These are phyloP conservation scores for Dolichomitus sp. DNA, from an alignment of 2,888 invertebrate genomes.

Conservation along the genomic window DNA sequence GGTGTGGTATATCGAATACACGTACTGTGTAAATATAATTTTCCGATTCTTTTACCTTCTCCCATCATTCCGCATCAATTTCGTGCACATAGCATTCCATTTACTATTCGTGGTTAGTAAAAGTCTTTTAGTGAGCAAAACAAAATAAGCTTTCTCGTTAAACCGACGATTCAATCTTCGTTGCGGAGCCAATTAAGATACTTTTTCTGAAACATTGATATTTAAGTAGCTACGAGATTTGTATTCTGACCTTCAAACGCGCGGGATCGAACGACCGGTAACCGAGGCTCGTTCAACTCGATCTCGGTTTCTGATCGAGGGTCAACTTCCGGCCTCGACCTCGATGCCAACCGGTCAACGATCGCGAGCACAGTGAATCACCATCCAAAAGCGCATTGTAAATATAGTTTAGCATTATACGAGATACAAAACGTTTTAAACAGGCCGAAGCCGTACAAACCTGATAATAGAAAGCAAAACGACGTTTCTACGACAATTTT, in stretches of 20 bases:
- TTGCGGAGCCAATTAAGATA: conserved; percentile 51
- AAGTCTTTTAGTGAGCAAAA: not conserved
- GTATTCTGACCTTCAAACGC: conserved; percentile 48
- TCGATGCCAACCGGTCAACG: conserved; percentile 62
- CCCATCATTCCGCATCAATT: conserved; percentile 29
- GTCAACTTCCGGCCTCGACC: conserved; percentile 67
- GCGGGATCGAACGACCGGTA: conserved; percentile 6
- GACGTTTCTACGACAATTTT: too few relatives aligned
- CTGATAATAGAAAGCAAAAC: too few relatives aligned
- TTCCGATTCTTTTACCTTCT: conserved; percentile 54
- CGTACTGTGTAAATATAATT: conserved; percentile 49
- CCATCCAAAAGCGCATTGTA: conserved; percentile 16
- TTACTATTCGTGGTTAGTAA: not conserved
- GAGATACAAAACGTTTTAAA: not conserved
- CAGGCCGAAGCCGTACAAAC: not conserved
- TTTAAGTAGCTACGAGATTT: not conserved
- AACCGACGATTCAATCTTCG: conserved; percentile 48
- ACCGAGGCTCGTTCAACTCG: conserved; percentile 41
- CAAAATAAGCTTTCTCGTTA: conserved; percentile 11
- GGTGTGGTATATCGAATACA: conserved; percentile 27
- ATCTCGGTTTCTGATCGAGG: conserved; percentile 49
- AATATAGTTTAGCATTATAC: not conserved
- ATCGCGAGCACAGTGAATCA: conserved; percentile 44
- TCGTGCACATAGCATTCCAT: conserved; percentile 4
- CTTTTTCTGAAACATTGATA: conserved; percentile 40